Evolutionary conservation across 1,140 invertebrate species (phyloP).

Genomic region (Thereuonema tuberculata): DNA sequence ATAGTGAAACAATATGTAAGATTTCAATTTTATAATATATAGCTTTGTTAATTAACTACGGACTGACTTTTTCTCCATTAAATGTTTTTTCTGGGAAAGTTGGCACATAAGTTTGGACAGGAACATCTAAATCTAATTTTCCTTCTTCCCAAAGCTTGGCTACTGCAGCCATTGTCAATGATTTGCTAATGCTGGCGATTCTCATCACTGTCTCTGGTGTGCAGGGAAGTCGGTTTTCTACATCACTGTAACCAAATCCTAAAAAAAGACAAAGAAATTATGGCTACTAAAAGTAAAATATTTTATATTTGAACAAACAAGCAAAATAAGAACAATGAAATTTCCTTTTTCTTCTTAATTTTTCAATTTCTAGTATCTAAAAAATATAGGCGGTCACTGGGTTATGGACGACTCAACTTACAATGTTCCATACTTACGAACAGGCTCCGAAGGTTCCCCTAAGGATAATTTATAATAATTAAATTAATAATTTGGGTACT

Average conservation of each 20-base stretch:
- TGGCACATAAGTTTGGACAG: slow-evolving; percentile 40
- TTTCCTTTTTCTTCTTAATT: too few species aligned
- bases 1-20: not conserved
- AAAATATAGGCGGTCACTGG: too few species aligned
- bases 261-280: too few species aligned
- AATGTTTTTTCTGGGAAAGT: slow-evolving; percentile 40
- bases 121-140: slow-evolving; percentile 42
- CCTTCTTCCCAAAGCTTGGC: slow-evolving; percentile 41
- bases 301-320: too few species aligned
- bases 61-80: slow-evolving; percentile 31
- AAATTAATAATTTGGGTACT: too few species aligned
- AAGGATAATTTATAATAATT: too few species aligned
- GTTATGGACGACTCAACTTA: too few species aligned
- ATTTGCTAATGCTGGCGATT: slow-evolving; percentile 49
- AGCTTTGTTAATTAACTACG: not conserved
- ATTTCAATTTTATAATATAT: not conserved
- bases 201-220: slow-evolving; percentile 40
- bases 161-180: slow-evolving; percentile 41
- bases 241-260: slow-evolving; percentile 44
- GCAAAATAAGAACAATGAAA: too few species aligned
- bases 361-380: too few species aligned
- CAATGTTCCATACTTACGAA: too few species aligned
- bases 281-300: too few species aligned
- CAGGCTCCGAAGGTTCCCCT: too few species aligned
- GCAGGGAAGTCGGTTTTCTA: slow-evolving; percentile 42